Base-by-base conservation (phyloP, 2,797 vertebrate species). In the Enteromius mattozi region DNA sequence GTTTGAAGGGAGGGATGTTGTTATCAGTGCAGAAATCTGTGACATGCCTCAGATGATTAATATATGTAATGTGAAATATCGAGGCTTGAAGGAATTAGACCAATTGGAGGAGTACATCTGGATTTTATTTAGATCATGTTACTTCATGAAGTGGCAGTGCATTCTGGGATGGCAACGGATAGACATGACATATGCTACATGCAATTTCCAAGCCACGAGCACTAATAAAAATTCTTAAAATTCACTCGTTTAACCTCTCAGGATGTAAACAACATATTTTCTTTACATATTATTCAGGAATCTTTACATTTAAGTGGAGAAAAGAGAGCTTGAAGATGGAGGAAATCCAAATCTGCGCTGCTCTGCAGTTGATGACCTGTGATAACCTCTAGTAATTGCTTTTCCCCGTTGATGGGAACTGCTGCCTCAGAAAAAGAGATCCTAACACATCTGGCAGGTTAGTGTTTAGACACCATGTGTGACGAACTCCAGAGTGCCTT, bases 311-410 rank as follows among this genome's bases (percentile, higher is more conserved):
- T 61, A 56, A 30, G 77, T 85, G 49, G 56, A 88, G 86, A 82
- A 94, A 95, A 94, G 92, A 93, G 91, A 89, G 93, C 88, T 92
- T 86, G 95, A 91, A 95, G 88, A 40, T 80, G 45, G 87, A 84
- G 92, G 91, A 90, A 91, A 91, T 89, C 89, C 92, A 92, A 90
- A 90, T 94, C 95, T 94, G 91, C 94, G 95, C 96, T 96, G 93
- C 94, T 95, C 95, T 93, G 93, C 93, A 92, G 92, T 93, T 91
- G 96, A 98, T 99, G 97, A 95, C 96, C 96, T 93, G 90, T 96
- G 98, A 99, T 99, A 99, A 99, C 98, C 97, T 92, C 93, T 94
- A 90, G 94, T 96, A 95, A 97, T 96, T 96, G 95, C 95, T 95
- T 94, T 94, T 94, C 95, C 95, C 92, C 93, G 94, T 93, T 94